Evolutionary conservation across 2,797 vertebrate genomes (phyloP), one percentile per base, ranked within the genome.

Genomic region (Hapalemur alaotrensis): DNA sequence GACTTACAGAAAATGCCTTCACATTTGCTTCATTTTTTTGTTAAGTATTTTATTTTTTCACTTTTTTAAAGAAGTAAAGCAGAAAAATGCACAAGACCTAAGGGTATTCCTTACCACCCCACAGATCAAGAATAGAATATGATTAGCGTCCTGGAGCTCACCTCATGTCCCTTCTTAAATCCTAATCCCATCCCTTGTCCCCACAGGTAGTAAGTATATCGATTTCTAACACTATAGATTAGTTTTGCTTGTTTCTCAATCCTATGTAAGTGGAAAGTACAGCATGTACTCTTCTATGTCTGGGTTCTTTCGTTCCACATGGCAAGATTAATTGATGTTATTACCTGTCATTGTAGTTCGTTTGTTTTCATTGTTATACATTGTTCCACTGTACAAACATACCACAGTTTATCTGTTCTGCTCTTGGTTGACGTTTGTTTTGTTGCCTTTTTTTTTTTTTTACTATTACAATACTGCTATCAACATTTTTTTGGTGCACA

Each of bases 31-130:
- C 11, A 43, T 41, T 63, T 63, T 81, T 41, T 63, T 57, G 90
- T 93, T 43, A 92, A 91, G 18, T 89, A 81, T 82, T 90, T 73
- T 48, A n/a, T 67, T 72, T 81, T 89, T 89, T 76, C 28, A 67
- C 25, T 65, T 92, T 95, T 82, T 86, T 35, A 43, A 65, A 61
- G 25, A 89, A 70, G 32, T 65, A 18, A 96, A 81, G 63, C 52
- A n/a, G 41, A 85, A 80, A 70, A 61, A 63, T 61, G 23, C 6
- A 50, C 43, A 79, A 12, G 23, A 48, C 46, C 28, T 75, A 80
- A 41, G 23, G 35, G 2, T 43, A 15, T 81, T 79, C 32, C 22
- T 25, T 79, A 22, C 50, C 30, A 41, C 12, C 9, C 78, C 65
- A 35, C 52, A 54, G 54, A 54, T 67, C 54, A 78, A 79, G 46